Percentiles rank a stretch among this genome's conserved stretches.
Conservation (phyloP, 1,140 invertebrate species). For the Phymastichus coffea region DNA sequence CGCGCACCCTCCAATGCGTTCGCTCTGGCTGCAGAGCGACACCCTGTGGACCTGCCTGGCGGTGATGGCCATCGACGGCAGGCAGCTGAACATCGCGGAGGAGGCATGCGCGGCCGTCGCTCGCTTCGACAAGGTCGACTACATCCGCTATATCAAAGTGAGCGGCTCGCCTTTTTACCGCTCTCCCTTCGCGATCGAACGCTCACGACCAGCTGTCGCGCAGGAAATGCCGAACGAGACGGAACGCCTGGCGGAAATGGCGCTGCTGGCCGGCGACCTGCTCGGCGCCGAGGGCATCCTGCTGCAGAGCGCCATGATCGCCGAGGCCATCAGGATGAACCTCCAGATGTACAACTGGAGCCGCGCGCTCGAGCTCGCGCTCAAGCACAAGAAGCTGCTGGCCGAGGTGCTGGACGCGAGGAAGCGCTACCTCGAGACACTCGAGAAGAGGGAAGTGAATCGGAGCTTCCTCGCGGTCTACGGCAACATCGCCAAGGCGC, state of each 20-base stretch:
- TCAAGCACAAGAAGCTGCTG: slow-evolving; percentile 76
- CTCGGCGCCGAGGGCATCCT: slow-evolving; percentile 81
- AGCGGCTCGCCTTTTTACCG: background rate
- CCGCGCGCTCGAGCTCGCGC: slow-evolving; percentile 81
- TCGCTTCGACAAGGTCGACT: slow-evolving; percentile 89
- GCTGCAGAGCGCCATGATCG: slow-evolving; percentile 73
- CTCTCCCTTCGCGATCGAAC: background rate
- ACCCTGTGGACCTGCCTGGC: slow-evolving; percentile 89
- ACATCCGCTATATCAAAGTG: slow-evolving; percentile 79
- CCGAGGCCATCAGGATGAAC: slow-evolving; percentile 78
- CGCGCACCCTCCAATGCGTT: no score
- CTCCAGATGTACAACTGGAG: slow-evolving; percentile 86
- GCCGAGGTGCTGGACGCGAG: slow-evolving; percentile 78
- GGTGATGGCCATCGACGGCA: slow-evolving; percentile 77
- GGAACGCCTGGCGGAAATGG: slow-evolving; percentile 76
- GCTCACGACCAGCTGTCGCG: no score
- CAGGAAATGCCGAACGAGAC: slow-evolving; percentile 58
- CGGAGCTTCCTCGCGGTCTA: slow-evolving; percentile 45
- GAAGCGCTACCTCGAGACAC: slow-evolving; percentile 70
- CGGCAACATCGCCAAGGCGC: slow-evolving; percentile 25
- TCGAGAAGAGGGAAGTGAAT: slow-evolving; percentile 78
- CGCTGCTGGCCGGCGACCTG: slow-evolving; percentile 75
- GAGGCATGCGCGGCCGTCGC: slow-evolving; percentile 91
- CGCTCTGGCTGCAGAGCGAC: slow-evolving; percentile 74
- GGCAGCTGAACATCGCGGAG: slow-evolving; percentile 82